These are phyloP conservation scores for Andrena dorsata DNA, from an alignment of 2,888 invertebrate genomes.

Conservation along the genomic window DNA sequence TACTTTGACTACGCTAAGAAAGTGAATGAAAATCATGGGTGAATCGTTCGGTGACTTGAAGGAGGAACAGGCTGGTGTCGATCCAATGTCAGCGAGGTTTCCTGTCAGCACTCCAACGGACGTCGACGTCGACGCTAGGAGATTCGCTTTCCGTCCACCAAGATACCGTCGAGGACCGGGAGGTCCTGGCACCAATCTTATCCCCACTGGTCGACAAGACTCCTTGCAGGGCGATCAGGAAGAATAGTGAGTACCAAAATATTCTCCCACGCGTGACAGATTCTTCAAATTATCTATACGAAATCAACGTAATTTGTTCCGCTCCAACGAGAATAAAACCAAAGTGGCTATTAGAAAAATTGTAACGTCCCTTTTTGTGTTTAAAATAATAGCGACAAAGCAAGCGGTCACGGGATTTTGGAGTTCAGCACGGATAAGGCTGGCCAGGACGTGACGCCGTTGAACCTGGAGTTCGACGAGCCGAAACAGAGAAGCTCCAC, in stretches of 20 bases:
- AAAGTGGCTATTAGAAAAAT: no score
- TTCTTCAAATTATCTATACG: background rate
- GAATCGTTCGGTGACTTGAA: constrained; percentile 67
- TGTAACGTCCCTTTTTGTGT: no score
- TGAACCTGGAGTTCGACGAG: constrained; percentile 92
- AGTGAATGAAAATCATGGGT: background rate
- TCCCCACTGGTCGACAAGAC: constrained; percentile 81
- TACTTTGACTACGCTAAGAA: no score
- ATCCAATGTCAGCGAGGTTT: constrained; percentile 83
- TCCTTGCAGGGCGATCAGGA: constrained; percentile 82
- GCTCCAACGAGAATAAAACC: background rate
- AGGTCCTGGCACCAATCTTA: constrained; percentile 78
- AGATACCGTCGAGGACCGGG: constrained; percentile 82
- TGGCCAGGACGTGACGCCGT: constrained; percentile 94
- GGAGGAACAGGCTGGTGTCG: constrained; percentile 88
- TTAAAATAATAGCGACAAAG: constrained; percentile 81
- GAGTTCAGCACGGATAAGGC: constrained; percentile 95
- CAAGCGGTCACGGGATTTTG: constrained; percentile 89
- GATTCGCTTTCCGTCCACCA: constrained; percentile 85
- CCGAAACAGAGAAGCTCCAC: constrained; percentile 90
- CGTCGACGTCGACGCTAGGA: constrained; percentile 83
- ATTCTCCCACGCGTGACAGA: no score
- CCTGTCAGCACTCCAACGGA: constrained; percentile 83
- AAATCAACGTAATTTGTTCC: background rate
- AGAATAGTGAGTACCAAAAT: constrained; percentile 81